Evolutionary conservation across 2,797 vertebrate genomes (phyloP).

Genomic region (Prionace glauca): DNA sequence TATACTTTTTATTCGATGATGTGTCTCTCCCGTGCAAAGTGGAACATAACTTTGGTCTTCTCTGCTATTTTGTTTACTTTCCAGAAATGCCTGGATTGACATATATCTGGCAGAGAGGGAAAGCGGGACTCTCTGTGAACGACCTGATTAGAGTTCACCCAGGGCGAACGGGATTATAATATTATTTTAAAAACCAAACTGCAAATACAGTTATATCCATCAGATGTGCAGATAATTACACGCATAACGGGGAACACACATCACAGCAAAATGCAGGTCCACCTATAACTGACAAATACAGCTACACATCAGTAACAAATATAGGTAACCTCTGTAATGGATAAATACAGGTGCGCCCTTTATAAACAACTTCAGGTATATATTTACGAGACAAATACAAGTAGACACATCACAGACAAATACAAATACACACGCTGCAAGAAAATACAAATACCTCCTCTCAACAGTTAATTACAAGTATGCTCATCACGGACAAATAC

Average conservation of each 20-base stretch:
- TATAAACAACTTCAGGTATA: background rate
- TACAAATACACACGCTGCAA: no score
- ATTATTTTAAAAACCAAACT: background rate
- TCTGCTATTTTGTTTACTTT: background rate
- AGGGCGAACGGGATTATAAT: background rate
- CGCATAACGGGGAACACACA: background rate
- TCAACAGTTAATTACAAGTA: background rate
- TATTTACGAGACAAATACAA: no score
- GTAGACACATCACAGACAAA: background rate
- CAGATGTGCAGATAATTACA: background rate
- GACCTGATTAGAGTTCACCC: background rate
- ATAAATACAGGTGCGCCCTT: background rate
- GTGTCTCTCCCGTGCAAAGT: background rate
- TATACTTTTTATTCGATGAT: background rate
- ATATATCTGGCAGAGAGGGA: background rate
- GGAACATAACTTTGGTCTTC: background rate
- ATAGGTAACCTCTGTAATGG: background rate
- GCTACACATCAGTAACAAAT: background rate
- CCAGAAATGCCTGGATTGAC: background rate
- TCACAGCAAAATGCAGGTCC: background rate
- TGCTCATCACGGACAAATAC: background rate
- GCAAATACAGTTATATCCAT: background rate
- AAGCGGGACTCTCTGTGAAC: background rate
- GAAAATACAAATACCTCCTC: no score
- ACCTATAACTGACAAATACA: background rate